A percentile compares a stretch with the other conserved stretches of the same genome.
Conservation (phyloP, 2,797 vertebrate species). For the Phataginus tetradactyla region DNA sequence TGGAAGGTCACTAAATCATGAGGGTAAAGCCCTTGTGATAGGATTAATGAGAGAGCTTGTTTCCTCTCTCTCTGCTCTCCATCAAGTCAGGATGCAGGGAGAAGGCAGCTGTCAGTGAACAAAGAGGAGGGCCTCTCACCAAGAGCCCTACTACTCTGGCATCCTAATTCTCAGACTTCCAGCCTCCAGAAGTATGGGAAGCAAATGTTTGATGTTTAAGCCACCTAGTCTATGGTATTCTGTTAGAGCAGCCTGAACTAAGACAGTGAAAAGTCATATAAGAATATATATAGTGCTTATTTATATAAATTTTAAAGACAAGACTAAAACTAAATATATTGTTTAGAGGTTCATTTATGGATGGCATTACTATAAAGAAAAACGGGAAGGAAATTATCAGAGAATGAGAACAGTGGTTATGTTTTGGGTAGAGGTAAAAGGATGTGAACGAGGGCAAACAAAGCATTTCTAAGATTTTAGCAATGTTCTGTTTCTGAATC, state of each 20-base stretch:
- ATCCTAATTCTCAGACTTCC: background rate
- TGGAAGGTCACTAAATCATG: background rate
- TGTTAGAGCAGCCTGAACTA: background rate
- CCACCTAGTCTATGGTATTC: background rate
- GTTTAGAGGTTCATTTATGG: background rate
- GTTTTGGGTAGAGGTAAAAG: background rate
- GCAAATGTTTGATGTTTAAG: background rate
- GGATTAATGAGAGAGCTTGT: background rate
- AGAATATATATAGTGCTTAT: background rate
- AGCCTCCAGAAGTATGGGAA: background rate
- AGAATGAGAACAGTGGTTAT: background rate
- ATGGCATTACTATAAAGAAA: background rate
- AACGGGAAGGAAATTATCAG: background rate
- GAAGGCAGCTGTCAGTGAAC: background rate
- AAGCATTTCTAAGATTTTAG: background rate
- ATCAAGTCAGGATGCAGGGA: background rate
- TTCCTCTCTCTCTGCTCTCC: background rate
- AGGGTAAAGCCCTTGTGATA: background rate
- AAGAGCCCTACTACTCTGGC: background rate
- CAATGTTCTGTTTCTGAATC: background rate
- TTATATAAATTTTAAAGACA: background rate
- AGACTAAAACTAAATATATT: background rate
- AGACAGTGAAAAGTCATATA: background rate
- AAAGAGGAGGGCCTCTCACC: background rate
- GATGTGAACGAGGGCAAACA: background rate